Percentiles rank a stretch among this genome's conserved stretches.
phyloP scores from a whole-genome alignment of 1,140 invertebrate genomes.

The Euborellia annulipes region DNA sequence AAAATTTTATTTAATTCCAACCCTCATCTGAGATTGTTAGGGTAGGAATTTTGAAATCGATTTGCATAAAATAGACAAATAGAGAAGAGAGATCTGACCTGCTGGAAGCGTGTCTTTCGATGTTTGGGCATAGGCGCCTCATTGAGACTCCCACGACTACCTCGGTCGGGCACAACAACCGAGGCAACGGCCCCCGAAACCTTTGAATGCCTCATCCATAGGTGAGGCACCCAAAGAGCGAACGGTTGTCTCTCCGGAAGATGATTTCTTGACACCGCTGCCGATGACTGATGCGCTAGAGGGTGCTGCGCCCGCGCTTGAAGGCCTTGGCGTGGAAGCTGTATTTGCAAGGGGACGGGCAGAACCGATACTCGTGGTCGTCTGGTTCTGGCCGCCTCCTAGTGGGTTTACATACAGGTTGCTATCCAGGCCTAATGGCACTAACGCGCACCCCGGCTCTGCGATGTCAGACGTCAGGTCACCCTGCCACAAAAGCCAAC shows the following conservation, averaged over 20 bases:
- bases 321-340: conserved; percentile 12
- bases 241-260: conserved; percentile 55
- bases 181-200: conserved; percentile 28
- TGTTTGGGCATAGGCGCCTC: conserved; percentile 60
- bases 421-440: conserved; percentile 35
- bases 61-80: too few relatives aligned
- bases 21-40: too few relatives aligned
- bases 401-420: conserved; percentile 88
- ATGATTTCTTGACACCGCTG: conserved; percentile 51
- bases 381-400: conserved; percentile 29
- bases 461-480: conserved; percentile 10
- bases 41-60: too few relatives aligned
- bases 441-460: conserved; percentile 5
- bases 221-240: conserved; percentile 33
- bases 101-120: conserved; percentile 71
- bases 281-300: conserved; percentile 20
- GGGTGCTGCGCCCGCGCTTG: conserved; percentile 21
- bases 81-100: conserved; percentile 37
- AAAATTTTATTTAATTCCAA: too few relatives aligned
- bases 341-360: too few relatives aligned
- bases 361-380: too few relatives aligned
- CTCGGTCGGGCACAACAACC: conserved; percentile 30
- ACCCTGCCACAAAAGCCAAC: conserved; percentile 3
- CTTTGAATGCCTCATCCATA: conserved; percentile 34
- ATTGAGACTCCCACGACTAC: conserved; percentile 44